phyloP scores from a whole-genome alignment of 1,140 invertebrate genomes.

The Drosophila lowei region DNA sequence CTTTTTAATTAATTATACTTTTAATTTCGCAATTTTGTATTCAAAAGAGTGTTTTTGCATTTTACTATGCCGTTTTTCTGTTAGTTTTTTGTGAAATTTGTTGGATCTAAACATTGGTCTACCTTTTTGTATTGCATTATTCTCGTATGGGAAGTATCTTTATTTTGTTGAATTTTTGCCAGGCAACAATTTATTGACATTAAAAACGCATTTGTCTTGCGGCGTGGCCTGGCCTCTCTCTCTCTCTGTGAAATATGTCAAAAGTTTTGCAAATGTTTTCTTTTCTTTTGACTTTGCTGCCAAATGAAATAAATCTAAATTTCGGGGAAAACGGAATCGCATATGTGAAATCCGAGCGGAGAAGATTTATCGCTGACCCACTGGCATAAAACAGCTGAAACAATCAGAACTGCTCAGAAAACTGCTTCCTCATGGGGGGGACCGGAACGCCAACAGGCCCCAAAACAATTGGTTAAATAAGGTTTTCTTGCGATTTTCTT shows the following conservation, averaged over 20 bases:
- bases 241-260: slow-evolving; percentile 51
- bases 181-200: slow-evolving; percentile 59
- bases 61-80: no score
- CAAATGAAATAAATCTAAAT: slow-evolving; percentile 69
- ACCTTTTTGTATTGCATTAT: no score
- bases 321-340: slow-evolving; percentile 28
- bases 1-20: no score
- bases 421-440: slow-evolving; percentile 37
- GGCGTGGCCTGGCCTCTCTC: no score
- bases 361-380: slow-evolving; percentile 59
- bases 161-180: slow-evolving; percentile 16
- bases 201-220: slow-evolving; percentile 68
- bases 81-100: no score
- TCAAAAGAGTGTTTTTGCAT: no score
- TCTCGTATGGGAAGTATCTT: no score
- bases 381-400: slow-evolving; percentile 52
- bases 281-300: slow-evolving; percentile 16
- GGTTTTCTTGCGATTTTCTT: no score
- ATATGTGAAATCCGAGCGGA: slow-evolving; percentile 60
- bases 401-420: slow-evolving; percentile 33
- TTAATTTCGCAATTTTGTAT: no score
- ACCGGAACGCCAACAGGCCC: not conserved
- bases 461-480: not conserved
- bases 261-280: slow-evolving; percentile 56
- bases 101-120: no score